Base-by-base conservation (phyloP, 2,888 invertebrate genomes). In the Temnothorax unifasciatus region DNA sequence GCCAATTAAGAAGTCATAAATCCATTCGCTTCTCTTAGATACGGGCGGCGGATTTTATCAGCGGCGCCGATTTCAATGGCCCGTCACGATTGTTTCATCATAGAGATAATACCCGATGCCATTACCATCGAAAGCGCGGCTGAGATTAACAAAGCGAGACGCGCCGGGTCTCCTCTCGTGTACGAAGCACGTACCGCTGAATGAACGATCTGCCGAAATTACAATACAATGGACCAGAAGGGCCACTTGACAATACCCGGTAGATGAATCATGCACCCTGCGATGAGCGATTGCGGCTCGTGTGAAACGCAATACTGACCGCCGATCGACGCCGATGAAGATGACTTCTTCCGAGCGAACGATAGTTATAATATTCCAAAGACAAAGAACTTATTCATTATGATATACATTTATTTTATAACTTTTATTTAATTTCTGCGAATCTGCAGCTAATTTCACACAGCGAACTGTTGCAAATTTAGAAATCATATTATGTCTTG, bases 181-280 rank as follows among this genome's bases (percentile, higher is more conserved):
- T 82, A 73, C 66, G 59, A 41, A 79, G 85, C 83, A 82, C 63
- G 73, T 82, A 73, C 77, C 85, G 84, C 83, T 73, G 90, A 93
- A 92, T 92, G 92, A 93, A 91, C 87, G 91, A 89, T 87, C 91
- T 90, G 89, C 90, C 86, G 87, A 92, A 93, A 93, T 92, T 90
- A 92, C 90, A 91, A 92, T 92, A 93, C 92, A 93, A 93, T 93
- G 90, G 91, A 83, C 89, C 85, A 91, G 91, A 90, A 89, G 88
- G 89, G 89, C 87, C 90, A 93, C 92, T 92, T 92, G 92, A 92
- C 89, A 86, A 90, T 90, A 90, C 87, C 71, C 89, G 84, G 89
- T 87, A 90, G 91, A 91, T 92, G 92, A 93, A 90, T 92, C 93
- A 93, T 85, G 82, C 81, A 92, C 84, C 85, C 73, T 74, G 64